Evolutionary conservation across 92 coral and sea anemone species (phyloP).

Genomic region (Porites divaricata): DNA sequence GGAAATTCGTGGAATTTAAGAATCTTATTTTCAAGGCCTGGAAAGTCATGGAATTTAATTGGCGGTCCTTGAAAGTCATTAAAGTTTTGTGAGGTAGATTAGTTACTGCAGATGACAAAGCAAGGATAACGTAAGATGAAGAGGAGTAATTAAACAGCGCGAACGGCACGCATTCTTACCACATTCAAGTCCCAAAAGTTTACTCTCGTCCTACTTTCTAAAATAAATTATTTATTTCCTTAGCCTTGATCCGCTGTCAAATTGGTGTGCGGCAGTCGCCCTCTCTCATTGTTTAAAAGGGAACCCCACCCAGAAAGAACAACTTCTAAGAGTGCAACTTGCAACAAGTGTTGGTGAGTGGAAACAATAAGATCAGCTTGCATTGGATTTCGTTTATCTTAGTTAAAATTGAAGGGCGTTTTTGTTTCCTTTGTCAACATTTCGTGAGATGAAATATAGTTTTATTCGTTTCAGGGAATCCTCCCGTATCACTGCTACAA

Average conservation of each 20-base stretch:
- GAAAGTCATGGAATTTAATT: no score
- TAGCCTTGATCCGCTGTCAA: conserved; percentile 88
- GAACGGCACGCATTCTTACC: no score
- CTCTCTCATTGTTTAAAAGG: conserved; percentile 96
- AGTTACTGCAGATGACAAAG: no score
- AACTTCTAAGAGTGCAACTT: conserved; percentile 94
- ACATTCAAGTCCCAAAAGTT: background rate
- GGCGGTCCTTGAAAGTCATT: no score
- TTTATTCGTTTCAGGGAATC: conserved; percentile 73
- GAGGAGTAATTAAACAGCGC: no score
- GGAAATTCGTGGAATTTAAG: no score
- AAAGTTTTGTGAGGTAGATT: no score
- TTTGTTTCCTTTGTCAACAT: no score
- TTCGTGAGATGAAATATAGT: background rate
- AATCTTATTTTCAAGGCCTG: no score
- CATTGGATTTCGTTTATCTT: background rate
- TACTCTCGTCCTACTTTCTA: background rate
- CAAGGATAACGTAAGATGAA: no score
- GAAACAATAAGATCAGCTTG: background rate
- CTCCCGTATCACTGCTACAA: conserved; percentile 94
- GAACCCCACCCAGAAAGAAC: conserved; percentile 93
- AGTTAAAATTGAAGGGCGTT: no score
- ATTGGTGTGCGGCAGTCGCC: conserved; percentile 99
- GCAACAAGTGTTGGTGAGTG: conserved; percentile 95
- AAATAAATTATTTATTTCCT: background rate